Evolutionary conservation across 2,888 invertebrate species (phyloP).

Genomic region (Pristionchus exspectatus): DNA sequence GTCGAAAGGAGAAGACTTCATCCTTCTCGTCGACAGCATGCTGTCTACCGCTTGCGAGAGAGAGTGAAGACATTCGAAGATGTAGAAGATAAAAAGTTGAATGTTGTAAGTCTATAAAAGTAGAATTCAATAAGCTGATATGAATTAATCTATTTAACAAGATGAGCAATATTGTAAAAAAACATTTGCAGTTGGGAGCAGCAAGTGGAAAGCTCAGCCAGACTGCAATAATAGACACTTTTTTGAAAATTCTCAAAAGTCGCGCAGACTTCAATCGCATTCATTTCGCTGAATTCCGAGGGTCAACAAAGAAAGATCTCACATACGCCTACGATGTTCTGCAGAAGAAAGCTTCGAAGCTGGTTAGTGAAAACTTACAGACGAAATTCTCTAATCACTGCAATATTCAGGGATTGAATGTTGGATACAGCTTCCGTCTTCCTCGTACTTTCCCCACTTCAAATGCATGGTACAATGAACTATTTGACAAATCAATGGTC

Average conservation of each 20-base stretch:
- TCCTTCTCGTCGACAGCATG: neutral
- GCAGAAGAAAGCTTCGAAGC: neutral
- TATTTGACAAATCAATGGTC: neutral
- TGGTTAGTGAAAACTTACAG: neutral
- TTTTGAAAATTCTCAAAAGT: neutral
- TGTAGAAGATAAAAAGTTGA: neutral
- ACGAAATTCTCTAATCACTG: neutral
- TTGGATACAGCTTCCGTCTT: neutral
- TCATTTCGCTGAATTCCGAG: neutral
- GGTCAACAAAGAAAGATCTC: neutral
- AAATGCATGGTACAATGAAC: neutral
- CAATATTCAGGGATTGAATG: neutral
- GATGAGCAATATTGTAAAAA: neutral
- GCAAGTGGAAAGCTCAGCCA: neutral
- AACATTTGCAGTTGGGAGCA: neutral
- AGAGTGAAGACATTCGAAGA: neutral
- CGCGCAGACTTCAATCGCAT: neutral
- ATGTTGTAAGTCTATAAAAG: neutral
- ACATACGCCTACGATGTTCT: neutral
- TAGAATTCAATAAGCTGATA: too few species aligned
- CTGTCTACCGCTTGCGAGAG: neutral
- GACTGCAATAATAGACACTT: neutral
- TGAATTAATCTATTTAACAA: neutral
- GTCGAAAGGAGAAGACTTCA: neutral
- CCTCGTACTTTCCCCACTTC: neutral